Conservation (phyloP, 2,888 invertebrate species). For the Luperina testacea region DNA sequence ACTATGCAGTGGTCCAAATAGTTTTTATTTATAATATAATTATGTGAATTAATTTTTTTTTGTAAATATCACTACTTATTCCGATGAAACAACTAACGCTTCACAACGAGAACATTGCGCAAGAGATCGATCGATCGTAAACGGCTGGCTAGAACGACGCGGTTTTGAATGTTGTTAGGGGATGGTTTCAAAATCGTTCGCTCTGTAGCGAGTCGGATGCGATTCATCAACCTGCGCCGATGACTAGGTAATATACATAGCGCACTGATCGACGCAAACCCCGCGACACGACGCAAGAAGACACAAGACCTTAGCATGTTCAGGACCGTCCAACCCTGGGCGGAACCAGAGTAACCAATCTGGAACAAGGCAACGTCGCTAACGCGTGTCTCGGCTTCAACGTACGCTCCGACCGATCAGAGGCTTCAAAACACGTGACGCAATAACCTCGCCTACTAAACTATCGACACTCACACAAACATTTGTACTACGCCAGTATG, state of each 20-base stretch:
- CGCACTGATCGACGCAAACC: conserved; percentile 41
- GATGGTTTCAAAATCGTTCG: conserved; percentile 53
- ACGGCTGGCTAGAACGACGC: conserved; percentile 38
- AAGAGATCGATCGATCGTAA: conserved; percentile 55
- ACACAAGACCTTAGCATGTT: conserved; percentile 18
- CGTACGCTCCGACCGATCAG: conserved; percentile 38
- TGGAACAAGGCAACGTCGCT: conserved; percentile 21
- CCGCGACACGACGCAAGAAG: neutral
- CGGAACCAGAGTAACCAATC: neutral
- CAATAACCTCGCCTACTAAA: conserved; percentile 67
- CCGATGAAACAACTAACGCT: conserved; percentile 83
- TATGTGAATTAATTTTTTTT: conserved; percentile 69
- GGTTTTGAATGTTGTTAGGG: conserved; percentile 43
- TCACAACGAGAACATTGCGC: conserved; percentile 79
- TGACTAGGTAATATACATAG: conserved; percentile 75
- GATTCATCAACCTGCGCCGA: conserved; percentile 66
- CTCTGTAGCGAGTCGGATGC: conserved; percentile 46
- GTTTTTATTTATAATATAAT: conserved; percentile 71
- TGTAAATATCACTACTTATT: conserved; percentile 81
- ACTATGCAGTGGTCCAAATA: conserved; percentile 84
- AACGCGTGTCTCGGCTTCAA: conserved; percentile 15
- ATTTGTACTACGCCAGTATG: conserved; percentile 89
- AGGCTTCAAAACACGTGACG: conserved; percentile 61
- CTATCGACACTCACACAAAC: conserved; percentile 80
- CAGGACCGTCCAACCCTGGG: conserved; percentile 5